Base-by-base conservation (phyloP, 2,113 vertebrate species). In the Gavia stellata region DNA sequence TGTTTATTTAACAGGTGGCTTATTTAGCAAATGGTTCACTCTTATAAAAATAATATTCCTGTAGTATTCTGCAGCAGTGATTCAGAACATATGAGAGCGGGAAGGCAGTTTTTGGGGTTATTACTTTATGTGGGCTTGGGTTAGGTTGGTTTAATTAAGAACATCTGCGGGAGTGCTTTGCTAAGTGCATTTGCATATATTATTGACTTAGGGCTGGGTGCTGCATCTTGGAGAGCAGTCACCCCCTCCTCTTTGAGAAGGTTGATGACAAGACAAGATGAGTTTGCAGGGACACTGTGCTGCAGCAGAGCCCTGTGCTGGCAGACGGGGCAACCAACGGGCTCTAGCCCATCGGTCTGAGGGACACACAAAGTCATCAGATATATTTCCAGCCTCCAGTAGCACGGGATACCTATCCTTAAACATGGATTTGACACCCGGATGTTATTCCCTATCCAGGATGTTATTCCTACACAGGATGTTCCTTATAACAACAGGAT, bases 1-100 rank as follows among this genome's bases (percentile, higher is more conserved):
- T 83, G 92, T 92, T 93, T 92, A 81, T 94, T 93, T 97, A 95
- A 81, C 93, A 96, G 96, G 96, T 97, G 96, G 95, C 86, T 88
- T 86, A 71, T 81, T 93, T 92, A 95, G 94, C 72, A 93, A 91
- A 90, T 83, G 67, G 42, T 59, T 96, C 31, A 3, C 42, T 93
- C 68, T 81, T 63, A 33, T 42, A 58, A 72, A 96, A 93, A 90
- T 82, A 67, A 68, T 66, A 81, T 74, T 89, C 83, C 95, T 90
- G 90, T 28, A 52, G 81, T 56, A 50, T 80, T 72, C 66, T 66
- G 85, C 93, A 63, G 89, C 62, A 20, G 45, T 11, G 81, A 63
- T n/a, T 67, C 31, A 42, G 78, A 92, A 58, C 94, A 88, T 55
- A 65, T 33, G 92, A 81, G 81, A 82, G 93, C 81, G 8, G 92